Evolutionary conservation across 1,140 invertebrate genomes (phyloP).

Genomic region (Gonioctena quinquepunctata): DNA sequence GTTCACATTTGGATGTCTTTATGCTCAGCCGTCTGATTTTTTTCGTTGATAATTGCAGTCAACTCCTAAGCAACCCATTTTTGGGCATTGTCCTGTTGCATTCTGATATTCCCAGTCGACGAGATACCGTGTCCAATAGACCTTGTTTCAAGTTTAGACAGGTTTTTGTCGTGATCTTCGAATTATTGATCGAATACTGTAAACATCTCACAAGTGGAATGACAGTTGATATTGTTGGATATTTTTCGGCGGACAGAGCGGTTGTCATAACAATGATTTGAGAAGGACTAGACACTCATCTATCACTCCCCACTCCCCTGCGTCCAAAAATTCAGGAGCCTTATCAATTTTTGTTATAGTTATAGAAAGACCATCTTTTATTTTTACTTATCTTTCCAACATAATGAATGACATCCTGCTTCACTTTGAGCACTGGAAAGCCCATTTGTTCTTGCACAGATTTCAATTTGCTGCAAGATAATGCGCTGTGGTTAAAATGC

Average conservation of each 20-base stretch:
- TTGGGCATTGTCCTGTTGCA: slow-evolving; percentile 6
- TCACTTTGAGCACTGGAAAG: no score
- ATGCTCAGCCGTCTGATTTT: not conserved
- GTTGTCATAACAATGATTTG: slow-evolving; percentile 14
- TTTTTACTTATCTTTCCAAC: slow-evolving; percentile 37
- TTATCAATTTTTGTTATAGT: slow-evolving; percentile 9
- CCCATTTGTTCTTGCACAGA: no score
- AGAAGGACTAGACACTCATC: not conserved
- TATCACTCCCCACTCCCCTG: not conserved
- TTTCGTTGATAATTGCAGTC: slow-evolving; percentile 2
- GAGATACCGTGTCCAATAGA: slow-evolving; percentile 5
- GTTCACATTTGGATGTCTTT: not conserved
- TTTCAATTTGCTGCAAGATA: slow-evolving; percentile 31
- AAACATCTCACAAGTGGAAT: slow-evolving; percentile 3
- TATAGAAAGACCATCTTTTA: slow-evolving; percentile 8
- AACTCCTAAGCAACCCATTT: not conserved
- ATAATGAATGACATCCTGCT: slow-evolving; percentile 48
- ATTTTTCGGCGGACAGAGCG: slow-evolving; percentile 30
- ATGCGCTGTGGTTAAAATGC: slow-evolving; percentile 29
- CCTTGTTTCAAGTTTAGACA: not conserved
- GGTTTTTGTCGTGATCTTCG: not conserved
- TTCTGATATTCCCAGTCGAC: slow-evolving; percentile 10
- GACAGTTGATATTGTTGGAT: slow-evolving; percentile 33
- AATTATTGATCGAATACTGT: not conserved
- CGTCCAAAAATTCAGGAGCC: slow-evolving; percentile 10